Conservation (phyloP, 1,140 invertebrate genomes). For the Zaprionus nigranus region DNA sequence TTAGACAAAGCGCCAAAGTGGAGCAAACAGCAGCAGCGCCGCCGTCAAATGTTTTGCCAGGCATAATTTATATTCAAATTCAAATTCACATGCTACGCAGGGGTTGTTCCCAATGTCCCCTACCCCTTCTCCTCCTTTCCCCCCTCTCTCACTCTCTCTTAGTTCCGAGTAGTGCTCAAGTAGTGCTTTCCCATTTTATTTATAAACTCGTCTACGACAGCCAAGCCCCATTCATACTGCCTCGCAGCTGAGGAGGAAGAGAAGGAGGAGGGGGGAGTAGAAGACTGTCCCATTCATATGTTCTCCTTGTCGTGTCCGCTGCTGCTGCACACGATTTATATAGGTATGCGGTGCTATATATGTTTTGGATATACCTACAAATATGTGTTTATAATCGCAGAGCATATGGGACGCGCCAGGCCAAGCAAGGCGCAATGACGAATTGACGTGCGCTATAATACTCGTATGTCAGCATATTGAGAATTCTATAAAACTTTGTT, state of each 20-base stretch:
- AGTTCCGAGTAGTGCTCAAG: slow-evolving; percentile 43
- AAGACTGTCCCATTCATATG: slow-evolving; percentile 11
- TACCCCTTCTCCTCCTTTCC: neutral
- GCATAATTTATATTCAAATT: slow-evolving; percentile 58
- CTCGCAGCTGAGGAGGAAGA: slow-evolving; percentile 9
- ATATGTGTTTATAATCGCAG: neutral
- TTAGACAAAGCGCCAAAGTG: slow-evolving; percentile 44
- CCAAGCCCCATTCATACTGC: slow-evolving; percentile 53
- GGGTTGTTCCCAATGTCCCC: neutral
- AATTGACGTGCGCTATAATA: slow-evolving; percentile 52
- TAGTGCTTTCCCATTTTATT: slow-evolving; percentile 70
- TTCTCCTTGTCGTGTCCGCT: slow-evolving; percentile 7
- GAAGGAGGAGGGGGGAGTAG: too few relatives aligned
- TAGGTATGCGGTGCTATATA: slow-evolving; percentile 1
- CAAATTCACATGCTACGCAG: slow-evolving; percentile 13
- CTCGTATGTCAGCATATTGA: slow-evolving; percentile 53
- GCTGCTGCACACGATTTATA: neutral
- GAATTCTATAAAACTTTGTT: slow-evolving; percentile 26
- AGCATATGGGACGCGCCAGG: neutral
- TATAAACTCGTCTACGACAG: slow-evolving; percentile 61
- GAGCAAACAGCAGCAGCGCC: slow-evolving; percentile 47
- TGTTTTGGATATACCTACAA: neutral
- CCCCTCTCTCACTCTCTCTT: neutral
- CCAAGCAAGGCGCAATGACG: slow-evolving; percentile 17
- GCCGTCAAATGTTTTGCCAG: slow-evolving; percentile 52